Evolutionary conservation across 2,113 vertebrate genomes (phyloP).

Genomic region (Dolichallabes microphthalmus): DNA sequence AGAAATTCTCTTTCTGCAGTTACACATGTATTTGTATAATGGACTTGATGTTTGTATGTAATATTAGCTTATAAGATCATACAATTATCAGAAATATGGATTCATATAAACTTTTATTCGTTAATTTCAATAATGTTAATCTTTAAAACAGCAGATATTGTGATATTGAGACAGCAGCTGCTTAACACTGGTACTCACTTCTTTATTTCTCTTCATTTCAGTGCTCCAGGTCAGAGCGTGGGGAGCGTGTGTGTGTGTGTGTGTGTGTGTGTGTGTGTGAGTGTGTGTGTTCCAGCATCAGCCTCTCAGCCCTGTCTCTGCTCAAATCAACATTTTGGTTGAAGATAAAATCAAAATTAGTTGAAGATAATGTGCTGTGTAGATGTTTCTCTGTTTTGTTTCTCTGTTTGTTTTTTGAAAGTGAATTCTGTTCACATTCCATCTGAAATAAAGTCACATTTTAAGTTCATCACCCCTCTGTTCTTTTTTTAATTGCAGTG

Average conservation of each 20-base stretch:
- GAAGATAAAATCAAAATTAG: no score
- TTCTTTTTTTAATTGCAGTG: neutral
- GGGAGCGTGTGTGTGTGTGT: constrained; percentile 59
- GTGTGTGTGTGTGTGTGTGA: constrained; percentile 24
- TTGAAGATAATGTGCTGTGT: neutral
- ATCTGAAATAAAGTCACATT: constrained; percentile 44
- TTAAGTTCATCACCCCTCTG: neutral
- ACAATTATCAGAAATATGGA: neutral
- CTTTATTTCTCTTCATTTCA: constrained; percentile 32
- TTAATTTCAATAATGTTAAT: neutral
- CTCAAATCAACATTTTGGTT: neutral
- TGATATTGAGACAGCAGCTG: constrained; percentile 25
- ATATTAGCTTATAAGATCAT: neutral
- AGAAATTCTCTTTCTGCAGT: no score
- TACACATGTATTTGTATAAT: neutral
- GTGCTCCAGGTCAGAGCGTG: constrained; percentile 46
- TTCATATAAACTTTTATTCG: neutral
- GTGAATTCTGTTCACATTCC: constrained; percentile 32
- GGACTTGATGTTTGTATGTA: neutral
- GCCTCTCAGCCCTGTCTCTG: neutral
- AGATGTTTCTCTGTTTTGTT: neutral
- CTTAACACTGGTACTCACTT: constrained; percentile 31
- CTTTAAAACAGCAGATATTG: no score
- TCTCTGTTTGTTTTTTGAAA: neutral
- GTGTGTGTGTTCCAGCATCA: constrained; percentile 41